Percentiles rank a stretch among this genome's conserved stretches.
These are phyloP conservation scores for Listronotus bonariensis DNA, from an alignment of 1,140 invertebrate species.

Conservation along the genomic window DNA sequence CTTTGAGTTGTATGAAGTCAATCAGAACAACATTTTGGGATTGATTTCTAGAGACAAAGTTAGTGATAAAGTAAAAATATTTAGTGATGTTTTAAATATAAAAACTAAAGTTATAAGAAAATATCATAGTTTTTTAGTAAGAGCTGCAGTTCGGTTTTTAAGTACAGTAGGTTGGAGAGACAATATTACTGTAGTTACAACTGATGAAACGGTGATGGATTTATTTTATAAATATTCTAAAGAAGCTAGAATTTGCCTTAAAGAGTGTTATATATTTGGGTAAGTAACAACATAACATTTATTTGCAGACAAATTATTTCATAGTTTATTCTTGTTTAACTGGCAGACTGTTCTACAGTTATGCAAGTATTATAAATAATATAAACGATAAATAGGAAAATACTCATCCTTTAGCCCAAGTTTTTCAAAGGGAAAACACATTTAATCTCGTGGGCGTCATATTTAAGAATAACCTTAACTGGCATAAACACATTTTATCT, in stretches of 20 bases:
- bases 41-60: constrained; percentile 33
- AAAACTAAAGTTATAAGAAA: constrained; percentile 10
- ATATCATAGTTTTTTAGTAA: constrained; percentile 33
- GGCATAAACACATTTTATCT: too few relatives aligned
- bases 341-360: too few relatives aligned
- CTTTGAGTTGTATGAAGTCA: constrained; percentile 45
- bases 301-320: too few relatives aligned
- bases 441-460: too few relatives aligned
- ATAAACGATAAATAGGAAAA: too few relatives aligned
- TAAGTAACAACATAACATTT: constrained; percentile 23
- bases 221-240: constrained; percentile 46
- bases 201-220: constrained; percentile 40
- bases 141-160: constrained; percentile 43
- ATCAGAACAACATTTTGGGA: constrained; percentile 38
- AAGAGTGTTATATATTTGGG: constrained; percentile 36
- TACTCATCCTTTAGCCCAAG: too few relatives aligned
- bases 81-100: constrained; percentile 42
- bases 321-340: too few relatives aligned
- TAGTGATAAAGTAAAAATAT: constrained; percentile 36
- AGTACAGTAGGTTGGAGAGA: constrained; percentile 40
- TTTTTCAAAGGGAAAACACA: too few relatives aligned
- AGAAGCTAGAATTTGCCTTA: constrained; percentile 46
- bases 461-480: too few relatives aligned
- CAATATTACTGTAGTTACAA: constrained; percentile 48
- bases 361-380: too few relatives aligned